Evolutionary conservation across 2,113 vertebrate genomes (phyloP), one percentile per base, ranked within the genome.

Genomic region (Cranoglanis bouderius): DNA sequence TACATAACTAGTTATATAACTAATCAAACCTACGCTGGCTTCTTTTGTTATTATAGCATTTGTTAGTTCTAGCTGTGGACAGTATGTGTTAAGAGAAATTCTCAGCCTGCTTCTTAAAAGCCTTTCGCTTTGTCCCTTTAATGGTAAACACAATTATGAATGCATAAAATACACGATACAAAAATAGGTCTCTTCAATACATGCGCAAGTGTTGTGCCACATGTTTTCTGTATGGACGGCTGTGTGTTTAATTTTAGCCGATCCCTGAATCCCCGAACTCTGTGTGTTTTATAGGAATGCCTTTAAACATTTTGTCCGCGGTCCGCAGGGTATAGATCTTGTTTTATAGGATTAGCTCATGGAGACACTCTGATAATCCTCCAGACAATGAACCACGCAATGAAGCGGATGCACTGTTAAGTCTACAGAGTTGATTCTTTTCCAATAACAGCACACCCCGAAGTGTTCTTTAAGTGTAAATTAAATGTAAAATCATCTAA

Each of bases 281-380:
- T 43, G 32, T 21, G 26, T 38, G n/a, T 74, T 10, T 19, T 3
- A n/a, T 40, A 82, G 65, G 87, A 83, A 83, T 74, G 87, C 16
- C 80, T 74, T 88, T 83, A 55, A 83, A 59, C 61, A 46, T 7
- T 53, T 67, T 18, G 35, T 4, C 32, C 18, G 2, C 16, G 35
- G 63, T 74, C 14, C 19, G 4, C 81, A 53, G 26, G 24, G 8
- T 65, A 74, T 35, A 83, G 78, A 88, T 70, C 35, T 9, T 8
- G 26, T 55, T 81, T 70, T 70, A 72, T 43, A 82, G 61, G 63
- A 88, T 72, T 83, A 81, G 57, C n/a, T 49, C 40, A 26, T 87
- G 63, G 61, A 82, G 63, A 83, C 63, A 43, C 2, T 16, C 14
- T 16, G 80, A 65, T 21, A 70, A 88, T 72, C 78, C 78, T 40